These are phyloP conservation scores for Hycleus cichorii DNA, from an alignment of 1,140 invertebrate genomes.

Conservation along the genomic window DNA sequence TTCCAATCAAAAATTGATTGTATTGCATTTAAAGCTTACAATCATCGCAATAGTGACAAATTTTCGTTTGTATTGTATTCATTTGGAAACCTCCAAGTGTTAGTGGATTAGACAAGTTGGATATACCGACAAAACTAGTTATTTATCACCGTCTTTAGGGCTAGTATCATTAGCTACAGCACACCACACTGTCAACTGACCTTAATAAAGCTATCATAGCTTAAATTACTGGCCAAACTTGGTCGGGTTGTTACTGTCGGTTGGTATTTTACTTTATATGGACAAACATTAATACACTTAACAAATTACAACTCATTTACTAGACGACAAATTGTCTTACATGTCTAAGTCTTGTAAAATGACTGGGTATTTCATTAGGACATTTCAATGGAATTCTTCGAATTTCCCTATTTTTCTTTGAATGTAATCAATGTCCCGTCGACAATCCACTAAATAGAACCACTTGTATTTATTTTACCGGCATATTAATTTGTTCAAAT, in stretches of 20 bases:
- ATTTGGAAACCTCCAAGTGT: constrained; percentile 28
- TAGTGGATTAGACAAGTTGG: constrained; percentile 13
- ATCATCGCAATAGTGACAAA: too few relatives aligned
- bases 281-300: constrained; percentile 6
- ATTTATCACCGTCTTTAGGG: constrained; percentile 26
- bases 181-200: constrained; percentile 10
- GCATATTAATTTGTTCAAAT: too few relatives aligned
- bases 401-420: too few relatives aligned
- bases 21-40: too few relatives aligned
- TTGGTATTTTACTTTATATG: background rate
- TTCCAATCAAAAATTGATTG: too few relatives aligned
- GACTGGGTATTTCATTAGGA: background rate
- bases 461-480: too few relatives aligned
- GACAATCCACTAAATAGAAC: too few relatives aligned
- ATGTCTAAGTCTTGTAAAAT: constrained; percentile 1
- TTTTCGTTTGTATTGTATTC: constrained; percentile 1
- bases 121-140: constrained; percentile 16
- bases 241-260: background rate
- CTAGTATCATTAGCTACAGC: constrained; percentile 18
- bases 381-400: background rate
- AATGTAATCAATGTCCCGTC: too few relatives aligned
- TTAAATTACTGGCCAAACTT: constrained; percentile 12
- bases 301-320: constrained; percentile 2
- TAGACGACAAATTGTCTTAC: background rate
- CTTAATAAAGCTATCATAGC: constrained; percentile 26